Base-by-base conservation (phyloP, 2,888 invertebrate species). In the Parnassius glacialis region DNA sequence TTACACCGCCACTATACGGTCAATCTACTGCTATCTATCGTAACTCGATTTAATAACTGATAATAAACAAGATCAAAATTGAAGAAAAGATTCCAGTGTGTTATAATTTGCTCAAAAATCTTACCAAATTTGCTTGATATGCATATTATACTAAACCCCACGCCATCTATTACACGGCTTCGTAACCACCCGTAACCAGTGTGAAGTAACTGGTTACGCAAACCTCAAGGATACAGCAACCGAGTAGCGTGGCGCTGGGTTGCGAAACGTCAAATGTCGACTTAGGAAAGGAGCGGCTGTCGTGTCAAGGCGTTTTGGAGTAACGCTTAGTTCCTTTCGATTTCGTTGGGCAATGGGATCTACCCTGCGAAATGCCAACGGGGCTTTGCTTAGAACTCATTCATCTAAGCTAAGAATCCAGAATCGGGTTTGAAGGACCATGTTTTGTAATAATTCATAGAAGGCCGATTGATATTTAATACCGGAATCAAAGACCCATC, bases 241-340 rank as follows among this genome's bases (percentile, higher is more conserved):
- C 62, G 61, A 52, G 57, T 54, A 47, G 64, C 62, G 62, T 61
- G 51, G 64, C 62, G 63, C 48, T 45, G 64, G 64, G 66, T 76
- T 76, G 71, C 73, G 72, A 71, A 73, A 74, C 72, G 65, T 64
- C 67, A 73, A 87, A 86, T 86, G 86, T 85, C 84, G 84, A 76
- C 74, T 85, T 86, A 87, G 87, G 83, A 83, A 87, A 87, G 87
- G 86, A 83, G 79, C 78, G 78, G 74, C 63, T 57, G 64, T 63
- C 76, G 78, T 84, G 87, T 87, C 87, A 87, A 87, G 87, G 83
- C 75, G 74, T 61, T 66, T 66, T 48, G 52, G 64, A 65, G 71
- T 70, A 72, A 72, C 73, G 70, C 69, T 57, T 62, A 69, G 70
- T 74, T 78, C 81, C 86, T 85, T 86, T 86, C 86, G 78, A 73